phyloP scores from a whole-genome alignment of 2,113 vertebrate species.

The Corythoichthys haematopterus region DNA sequence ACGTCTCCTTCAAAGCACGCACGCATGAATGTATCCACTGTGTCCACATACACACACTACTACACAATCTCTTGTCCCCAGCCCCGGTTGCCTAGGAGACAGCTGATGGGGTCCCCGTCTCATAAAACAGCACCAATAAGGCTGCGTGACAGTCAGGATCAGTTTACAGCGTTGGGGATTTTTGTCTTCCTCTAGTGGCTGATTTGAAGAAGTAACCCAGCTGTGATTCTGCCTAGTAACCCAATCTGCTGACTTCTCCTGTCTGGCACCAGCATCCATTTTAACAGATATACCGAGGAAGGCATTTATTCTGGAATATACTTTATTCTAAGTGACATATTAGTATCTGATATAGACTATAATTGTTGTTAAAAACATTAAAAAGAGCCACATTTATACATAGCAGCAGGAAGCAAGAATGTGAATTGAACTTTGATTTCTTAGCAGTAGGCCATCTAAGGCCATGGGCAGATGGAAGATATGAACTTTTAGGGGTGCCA shows the following conservation, averaged over 20 bases:
- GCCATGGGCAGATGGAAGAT: neutral
- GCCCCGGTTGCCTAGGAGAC: slow-evolving; percentile 64
- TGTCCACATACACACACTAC: slow-evolving; percentile 9
- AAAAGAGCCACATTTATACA: slow-evolving; percentile 60
- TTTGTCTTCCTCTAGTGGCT: slow-evolving; percentile 49
- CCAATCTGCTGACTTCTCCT: slow-evolving; percentile 55
- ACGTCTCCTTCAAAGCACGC: slow-evolving; percentile 22
- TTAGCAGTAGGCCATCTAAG: slow-evolving; percentile 1
- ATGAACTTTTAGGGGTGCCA: neutral
- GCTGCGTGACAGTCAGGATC: slow-evolving; percentile 33
- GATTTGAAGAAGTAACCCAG: slow-evolving; percentile 11
- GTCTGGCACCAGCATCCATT: slow-evolving; percentile 19
- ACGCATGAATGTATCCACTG: slow-evolving; percentile 1
- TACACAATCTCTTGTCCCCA: slow-evolving; percentile 57
- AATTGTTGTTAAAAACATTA: slow-evolving; percentile 65
- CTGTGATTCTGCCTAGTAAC: slow-evolving; percentile 64
- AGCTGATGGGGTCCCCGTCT: slow-evolving; percentile 61
- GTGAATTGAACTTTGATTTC: slow-evolving; percentile 62
- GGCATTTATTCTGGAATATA: slow-evolving; percentile 49
- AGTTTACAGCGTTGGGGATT: slow-evolving; percentile 5
- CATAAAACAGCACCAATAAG: slow-evolving; percentile 36
- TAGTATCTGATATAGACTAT: slow-evolving; percentile 29
- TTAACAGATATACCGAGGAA: neutral
- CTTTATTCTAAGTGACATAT: slow-evolving; percentile 48
- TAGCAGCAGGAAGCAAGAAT: slow-evolving; percentile 63